Conservation (phyloP, 2,797 vertebrate species). For the Sebastiscus albofasciatus region DNA sequence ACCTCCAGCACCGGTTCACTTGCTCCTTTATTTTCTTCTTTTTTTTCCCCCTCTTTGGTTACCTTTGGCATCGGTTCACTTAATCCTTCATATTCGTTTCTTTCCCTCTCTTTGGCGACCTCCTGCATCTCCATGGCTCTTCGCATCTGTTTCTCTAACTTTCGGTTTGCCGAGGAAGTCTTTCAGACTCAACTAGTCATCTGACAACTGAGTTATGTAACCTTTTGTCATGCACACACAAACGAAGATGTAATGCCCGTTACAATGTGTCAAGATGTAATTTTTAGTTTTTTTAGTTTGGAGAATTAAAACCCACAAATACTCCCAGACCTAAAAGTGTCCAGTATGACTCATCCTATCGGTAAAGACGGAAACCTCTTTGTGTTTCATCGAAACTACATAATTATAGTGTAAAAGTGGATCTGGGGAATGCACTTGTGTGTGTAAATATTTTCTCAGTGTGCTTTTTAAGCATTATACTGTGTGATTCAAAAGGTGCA, state of each 20-base stretch:
- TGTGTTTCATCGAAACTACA: conserved; percentile 30
- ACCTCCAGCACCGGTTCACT: neutral
- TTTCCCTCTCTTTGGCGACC: neutral
- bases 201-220: conserved; percentile 27
- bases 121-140: conserved; percentile 76
- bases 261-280: neutral
- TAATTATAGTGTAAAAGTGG: neutral
- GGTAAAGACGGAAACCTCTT: conserved; percentile 29
- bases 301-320: neutral
- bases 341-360: neutral
- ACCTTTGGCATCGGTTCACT: neutral
- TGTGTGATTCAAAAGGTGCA: neutral
- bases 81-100: neutral
- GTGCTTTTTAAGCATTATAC: neutral
- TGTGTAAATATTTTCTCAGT: neutral
- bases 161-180: conserved; percentile 36
- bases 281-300: neutral
- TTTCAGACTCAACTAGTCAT: neutral
- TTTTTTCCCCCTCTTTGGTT: neutral
- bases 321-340: neutral
- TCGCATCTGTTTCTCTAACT: conserved; percentile 37
- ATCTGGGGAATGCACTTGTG: neutral
- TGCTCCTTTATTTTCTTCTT: neutral
- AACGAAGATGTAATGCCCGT: neutral
- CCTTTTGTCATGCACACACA: neutral